Evolutionary conservation across 2,113 vertebrate species (phyloP).

Genomic region (Onychostoma macrolepis): DNA sequence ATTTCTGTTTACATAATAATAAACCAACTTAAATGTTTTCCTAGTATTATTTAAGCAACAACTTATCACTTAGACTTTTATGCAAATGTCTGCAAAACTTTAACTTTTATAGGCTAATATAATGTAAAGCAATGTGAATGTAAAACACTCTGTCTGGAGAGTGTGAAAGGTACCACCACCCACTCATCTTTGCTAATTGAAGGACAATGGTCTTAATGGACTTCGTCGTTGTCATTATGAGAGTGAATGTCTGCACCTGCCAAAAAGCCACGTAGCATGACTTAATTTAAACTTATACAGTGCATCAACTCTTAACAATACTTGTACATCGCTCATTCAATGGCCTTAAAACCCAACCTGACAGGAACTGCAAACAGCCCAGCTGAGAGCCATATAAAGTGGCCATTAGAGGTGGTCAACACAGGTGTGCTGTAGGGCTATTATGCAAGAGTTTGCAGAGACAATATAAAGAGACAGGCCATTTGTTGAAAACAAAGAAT

Average conservation of each 20-base stretch:
- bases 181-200: constrained; percentile 19
- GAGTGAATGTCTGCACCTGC: background rate
- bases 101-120: background rate
- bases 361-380: background rate
- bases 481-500: background rate
- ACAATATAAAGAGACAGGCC: constrained; percentile 19
- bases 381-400: constrained; percentile 13
- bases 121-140: constrained; percentile 3
- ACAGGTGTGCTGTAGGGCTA: constrained; percentile 16
- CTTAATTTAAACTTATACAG: constrained; percentile 28
- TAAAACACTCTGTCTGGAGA: constrained; percentile 16
- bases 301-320: constrained; percentile 4
- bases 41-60: background rate
- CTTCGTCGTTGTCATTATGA: background rate
- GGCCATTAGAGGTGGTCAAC: constrained; percentile 10
- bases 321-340: background rate
- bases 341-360: constrained; percentile 12
- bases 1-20: background rate
- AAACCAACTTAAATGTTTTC: background rate
- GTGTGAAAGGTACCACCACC: constrained; percentile 15
- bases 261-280: background rate
- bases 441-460: constrained; percentile 26
- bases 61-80: background rate
- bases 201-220: constrained; percentile 28
- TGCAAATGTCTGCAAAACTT: constrained; percentile 10